A percentile compares a stretch with the other conserved stretches of the same genome.
phyloP scores from a whole-genome alignment of 2,113 vertebrate species.

The Coreoperca whiteheadi region DNA sequence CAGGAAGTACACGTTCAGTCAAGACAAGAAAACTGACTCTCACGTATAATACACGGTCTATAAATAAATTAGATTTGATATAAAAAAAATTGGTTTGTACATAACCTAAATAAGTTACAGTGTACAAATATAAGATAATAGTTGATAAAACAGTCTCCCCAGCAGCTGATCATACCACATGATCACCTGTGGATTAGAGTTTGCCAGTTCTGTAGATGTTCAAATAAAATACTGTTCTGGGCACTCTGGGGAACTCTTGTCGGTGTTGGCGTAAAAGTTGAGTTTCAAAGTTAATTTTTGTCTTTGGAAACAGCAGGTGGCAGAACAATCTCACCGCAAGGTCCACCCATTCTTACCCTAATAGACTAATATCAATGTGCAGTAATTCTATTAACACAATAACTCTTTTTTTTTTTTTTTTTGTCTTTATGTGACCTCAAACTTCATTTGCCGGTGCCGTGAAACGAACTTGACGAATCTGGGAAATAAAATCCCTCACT shows the following conservation, averaged over 20 bases:
- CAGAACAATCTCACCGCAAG: too few species aligned
- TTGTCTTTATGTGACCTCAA: not conserved
- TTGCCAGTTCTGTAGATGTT: not conserved
- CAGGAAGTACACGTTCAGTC: not conserved
- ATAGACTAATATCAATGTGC: not conserved
- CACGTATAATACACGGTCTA: too few species aligned
- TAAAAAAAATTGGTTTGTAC: too few species aligned
- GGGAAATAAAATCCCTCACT: not conserved
- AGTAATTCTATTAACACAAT: not conserved
- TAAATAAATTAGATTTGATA: too few species aligned
- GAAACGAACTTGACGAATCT: not conserved
- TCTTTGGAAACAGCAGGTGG: not conserved
- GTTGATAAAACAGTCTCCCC: not conserved
- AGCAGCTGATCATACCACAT: not conserved
- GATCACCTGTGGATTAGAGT: not conserved
- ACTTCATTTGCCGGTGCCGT: not conserved
- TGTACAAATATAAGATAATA: not conserved
- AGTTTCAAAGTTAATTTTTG: too few species aligned
- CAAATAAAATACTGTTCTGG: not conserved
- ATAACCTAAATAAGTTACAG: not conserved
- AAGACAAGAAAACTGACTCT: too few species aligned
- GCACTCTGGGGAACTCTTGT: not conserved
- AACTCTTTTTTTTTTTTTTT: too few species aligned
- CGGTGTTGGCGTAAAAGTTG: too few species aligned
- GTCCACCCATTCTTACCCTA: not conserved